Evolutionary conservation across 2,888 invertebrate species (phyloP).

Genomic region (Amphimallon solstitiale): DNA sequence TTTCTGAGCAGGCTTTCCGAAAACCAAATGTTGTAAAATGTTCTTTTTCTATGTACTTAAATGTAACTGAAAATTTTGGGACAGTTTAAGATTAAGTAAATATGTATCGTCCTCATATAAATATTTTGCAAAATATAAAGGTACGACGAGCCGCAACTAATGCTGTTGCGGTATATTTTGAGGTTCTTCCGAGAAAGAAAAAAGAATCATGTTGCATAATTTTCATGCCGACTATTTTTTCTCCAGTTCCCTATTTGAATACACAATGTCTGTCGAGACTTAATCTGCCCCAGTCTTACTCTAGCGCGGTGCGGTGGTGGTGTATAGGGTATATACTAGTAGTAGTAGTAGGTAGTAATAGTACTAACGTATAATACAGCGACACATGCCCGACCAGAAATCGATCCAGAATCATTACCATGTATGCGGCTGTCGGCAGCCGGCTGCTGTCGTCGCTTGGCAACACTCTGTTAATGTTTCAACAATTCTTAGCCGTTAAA

Average conservation of each 20-base stretch:
- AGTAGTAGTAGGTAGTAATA: neutral
- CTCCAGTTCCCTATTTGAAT: conserved; percentile 4
- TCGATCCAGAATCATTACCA: conserved; percentile 47
- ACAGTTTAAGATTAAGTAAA: too few species aligned
- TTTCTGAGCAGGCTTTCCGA: too few species aligned
- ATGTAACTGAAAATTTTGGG: too few species aligned
- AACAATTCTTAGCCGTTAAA: conserved; percentile 46
- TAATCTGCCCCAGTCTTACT: conserved; percentile 18
- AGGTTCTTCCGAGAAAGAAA: neutral
- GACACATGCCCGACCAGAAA: conserved; percentile 38
- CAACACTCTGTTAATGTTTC: conserved; percentile 47
- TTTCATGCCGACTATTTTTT: neutral
- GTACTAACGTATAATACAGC: conserved; percentile 5
- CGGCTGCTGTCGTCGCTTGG: conserved; percentile 44
- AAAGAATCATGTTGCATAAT: neutral
- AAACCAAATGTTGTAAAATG: too few species aligned
- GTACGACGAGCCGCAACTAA: too few species aligned
- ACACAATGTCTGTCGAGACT: conserved; percentile 13
- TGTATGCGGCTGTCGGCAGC: conserved; percentile 39
- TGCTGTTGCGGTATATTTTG: too few species aligned
- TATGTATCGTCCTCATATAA: too few species aligned
- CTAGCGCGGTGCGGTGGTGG: neutral
- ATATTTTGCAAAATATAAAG: too few species aligned
- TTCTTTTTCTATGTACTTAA: too few species aligned
- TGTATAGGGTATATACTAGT: neutral